Percentiles rank a stretch among this genome's conserved stretches.
Conservation (phyloP, 2,797 vertebrate species). For the Galago senegalensis region DNA sequence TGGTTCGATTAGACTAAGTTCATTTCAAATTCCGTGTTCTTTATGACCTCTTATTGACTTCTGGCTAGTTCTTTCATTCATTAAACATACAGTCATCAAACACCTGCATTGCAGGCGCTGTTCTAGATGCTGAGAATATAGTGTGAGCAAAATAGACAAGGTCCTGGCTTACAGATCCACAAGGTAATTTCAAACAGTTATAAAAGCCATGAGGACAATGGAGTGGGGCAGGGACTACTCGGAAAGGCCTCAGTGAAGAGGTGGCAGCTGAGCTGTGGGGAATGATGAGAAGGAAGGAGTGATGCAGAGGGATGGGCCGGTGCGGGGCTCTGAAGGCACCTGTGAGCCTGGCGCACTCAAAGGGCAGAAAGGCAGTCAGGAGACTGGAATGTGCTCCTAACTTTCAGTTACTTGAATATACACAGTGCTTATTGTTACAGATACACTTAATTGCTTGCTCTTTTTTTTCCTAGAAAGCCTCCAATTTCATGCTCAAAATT, state of each 20-base stretch:
- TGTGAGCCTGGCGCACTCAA: neutral
- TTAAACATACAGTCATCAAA: neutral
- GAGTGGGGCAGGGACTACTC: neutral
- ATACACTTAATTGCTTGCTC: neutral
- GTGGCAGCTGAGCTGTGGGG: neutral
- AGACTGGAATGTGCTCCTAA: neutral
- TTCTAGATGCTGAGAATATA: neutral
- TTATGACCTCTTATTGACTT: neutral
- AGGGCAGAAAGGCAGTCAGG: neutral
- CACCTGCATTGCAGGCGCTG: neutral
- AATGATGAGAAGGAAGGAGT: neutral
- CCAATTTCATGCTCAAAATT: constrained; percentile 43
- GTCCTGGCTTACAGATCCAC: neutral
- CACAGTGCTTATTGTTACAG: neutral
- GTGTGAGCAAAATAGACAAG: neutral
- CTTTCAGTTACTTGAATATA: neutral
- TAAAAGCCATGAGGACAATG: neutral
- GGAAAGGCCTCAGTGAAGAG: neutral
- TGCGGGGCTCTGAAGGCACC: neutral
- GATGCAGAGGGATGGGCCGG: neutral
- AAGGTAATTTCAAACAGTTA: constrained; percentile 6
- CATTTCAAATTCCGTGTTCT: neutral
- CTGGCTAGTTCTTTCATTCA: constrained; percentile 33
- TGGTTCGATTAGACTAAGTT: neutral
- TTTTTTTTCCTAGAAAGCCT: neutral